phyloP scores from a whole-genome alignment of 37 sponge, comb jelly and placozoan species.

The Beroe forskalii region DNA sequence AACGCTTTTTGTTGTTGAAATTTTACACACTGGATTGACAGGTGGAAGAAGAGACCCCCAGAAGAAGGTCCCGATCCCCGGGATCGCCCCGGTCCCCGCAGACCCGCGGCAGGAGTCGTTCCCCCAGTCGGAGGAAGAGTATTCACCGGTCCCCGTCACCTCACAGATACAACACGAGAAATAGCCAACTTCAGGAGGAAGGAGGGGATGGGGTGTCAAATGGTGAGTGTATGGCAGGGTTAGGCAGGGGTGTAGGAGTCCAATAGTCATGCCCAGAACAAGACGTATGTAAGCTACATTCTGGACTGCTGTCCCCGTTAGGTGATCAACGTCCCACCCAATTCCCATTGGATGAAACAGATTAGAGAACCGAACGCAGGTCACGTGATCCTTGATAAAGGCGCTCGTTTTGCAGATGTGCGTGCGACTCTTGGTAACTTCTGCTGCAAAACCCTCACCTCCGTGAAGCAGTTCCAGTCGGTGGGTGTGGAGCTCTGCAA shows the following conservation, averaged over 20 bases:
- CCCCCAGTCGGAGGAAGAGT: neutral
- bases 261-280: too few relatives aligned
- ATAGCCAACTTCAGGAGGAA: neutral
- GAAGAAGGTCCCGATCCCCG: slow-evolving; percentile 11
- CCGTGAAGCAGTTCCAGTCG: neutral
- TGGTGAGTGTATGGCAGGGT: too few relatives aligned
- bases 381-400: too few relatives aligned
- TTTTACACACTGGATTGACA: too few relatives aligned
- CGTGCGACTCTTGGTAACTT: neutral
- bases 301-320: too few relatives aligned
- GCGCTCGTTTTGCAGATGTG: neutral
- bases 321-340: too few relatives aligned
- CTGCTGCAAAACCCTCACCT: neutral
- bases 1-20: too few relatives aligned
- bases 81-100: neutral
- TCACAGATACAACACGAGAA: slow-evolving; percentile 58
- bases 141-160: slow-evolving; percentile 49
- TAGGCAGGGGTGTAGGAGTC: too few relatives aligned
- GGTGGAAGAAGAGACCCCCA: neutral
- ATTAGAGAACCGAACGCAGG: too few relatives aligned
- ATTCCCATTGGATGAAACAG: too few relatives aligned
- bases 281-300: too few relatives aligned
- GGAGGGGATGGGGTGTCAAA: neutral
- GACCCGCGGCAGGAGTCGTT: neutral
- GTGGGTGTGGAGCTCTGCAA: neutral